phyloP scores from a whole-genome alignment of 2,797 vertebrate species.

The Betta splendens region DNA sequence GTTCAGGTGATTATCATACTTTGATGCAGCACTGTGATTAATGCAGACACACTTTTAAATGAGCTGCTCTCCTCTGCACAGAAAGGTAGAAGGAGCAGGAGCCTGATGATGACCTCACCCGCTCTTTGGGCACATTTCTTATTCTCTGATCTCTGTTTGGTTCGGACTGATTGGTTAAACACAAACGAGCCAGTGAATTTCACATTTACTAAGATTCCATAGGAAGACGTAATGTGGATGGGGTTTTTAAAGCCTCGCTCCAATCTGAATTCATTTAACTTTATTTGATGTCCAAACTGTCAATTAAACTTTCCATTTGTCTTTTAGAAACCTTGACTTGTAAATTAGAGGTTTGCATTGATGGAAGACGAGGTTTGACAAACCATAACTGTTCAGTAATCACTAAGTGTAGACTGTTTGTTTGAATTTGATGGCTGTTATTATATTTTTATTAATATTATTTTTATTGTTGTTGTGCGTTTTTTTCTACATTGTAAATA shows the following conservation, averaged over 20 bases:
- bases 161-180: background rate
- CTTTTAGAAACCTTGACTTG: slow-evolving; percentile 15
- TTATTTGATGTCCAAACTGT: slow-evolving; percentile 5
- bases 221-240: slow-evolving; percentile 10
- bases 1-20: slow-evolving; percentile 99
- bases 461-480: no score
- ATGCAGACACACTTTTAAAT: slow-evolving; percentile 96
- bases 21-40: slow-evolving; percentile 98
- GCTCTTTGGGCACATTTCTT: slow-evolving; percentile 44
- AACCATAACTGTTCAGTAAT: slow-evolving; percentile 20
- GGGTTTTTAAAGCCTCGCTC: background rate
- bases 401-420: slow-evolving; percentile 14
- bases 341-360: slow-evolving; percentile 31
- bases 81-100: slow-evolving; percentile 84
- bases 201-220: no score
- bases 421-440: slow-evolving; percentile 17
- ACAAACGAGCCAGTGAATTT: background rate
- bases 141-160: slow-evolving; percentile 8
- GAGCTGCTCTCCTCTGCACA: slow-evolving; percentile 80
- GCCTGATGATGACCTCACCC: slow-evolving; percentile 89
- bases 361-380: slow-evolving; percentile 14
- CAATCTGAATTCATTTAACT: background rate
- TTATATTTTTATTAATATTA: no score
- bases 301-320: slow-evolving; percentile 28
- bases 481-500: slow-evolving; percentile 7